A percentile compares a stretch with the other conserved stretches of the same genome.
These are phyloP conservation scores for Agonopterix heracliana DNA, from an alignment of 2,888 invertebrate species.

Conservation along the genomic window DNA sequence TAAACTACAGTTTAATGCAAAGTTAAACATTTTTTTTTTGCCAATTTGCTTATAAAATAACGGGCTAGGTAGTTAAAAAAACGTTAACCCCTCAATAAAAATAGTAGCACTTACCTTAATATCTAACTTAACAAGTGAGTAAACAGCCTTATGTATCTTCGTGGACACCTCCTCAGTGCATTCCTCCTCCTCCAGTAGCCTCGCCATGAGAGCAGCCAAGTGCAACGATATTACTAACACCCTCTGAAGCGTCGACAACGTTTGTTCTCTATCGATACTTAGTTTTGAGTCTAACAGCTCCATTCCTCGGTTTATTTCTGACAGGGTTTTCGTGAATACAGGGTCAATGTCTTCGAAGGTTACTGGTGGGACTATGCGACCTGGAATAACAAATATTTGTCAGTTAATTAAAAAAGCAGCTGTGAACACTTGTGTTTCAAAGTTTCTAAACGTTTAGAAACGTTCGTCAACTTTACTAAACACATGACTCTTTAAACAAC, in stretches of 20 bases:
- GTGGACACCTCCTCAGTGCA: conserved; percentile 66
- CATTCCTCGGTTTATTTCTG: conserved; percentile 82
- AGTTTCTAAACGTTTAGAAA: too few relatives aligned
- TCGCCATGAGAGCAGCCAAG: conserved; percentile 85
- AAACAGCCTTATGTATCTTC: conserved; percentile 83
- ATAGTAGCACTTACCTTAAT: conserved; percentile 66
- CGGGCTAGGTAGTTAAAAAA: too few relatives aligned
- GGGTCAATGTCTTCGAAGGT: conserved; percentile 88
- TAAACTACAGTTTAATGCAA: too few relatives aligned
- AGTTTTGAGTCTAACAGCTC: conserved; percentile 76
- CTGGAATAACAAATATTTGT: conserved; percentile 24
- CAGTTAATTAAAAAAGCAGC: neutral
- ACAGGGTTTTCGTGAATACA: conserved; percentile 89
- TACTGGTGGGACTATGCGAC: conserved; percentile 86
- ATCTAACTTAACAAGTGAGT: conserved; percentile 84
- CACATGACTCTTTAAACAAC: too few relatives aligned
- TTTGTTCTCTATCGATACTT: conserved; percentile 82
- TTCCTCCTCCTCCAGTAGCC: conserved; percentile 76
- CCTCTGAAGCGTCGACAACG: conserved; percentile 83
- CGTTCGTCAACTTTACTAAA: too few relatives aligned
- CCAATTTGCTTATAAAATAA: too few relatives aligned
- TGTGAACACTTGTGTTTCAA: too few relatives aligned
- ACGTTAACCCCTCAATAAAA: too few relatives aligned
- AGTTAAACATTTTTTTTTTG: too few relatives aligned
- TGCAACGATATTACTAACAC: conserved; percentile 90